A percentile compares a stretch with the other conserved stretches of the same genome.
Conservation (phyloP, 2,113 vertebrate species). For the Fregata magnificens region DNA sequence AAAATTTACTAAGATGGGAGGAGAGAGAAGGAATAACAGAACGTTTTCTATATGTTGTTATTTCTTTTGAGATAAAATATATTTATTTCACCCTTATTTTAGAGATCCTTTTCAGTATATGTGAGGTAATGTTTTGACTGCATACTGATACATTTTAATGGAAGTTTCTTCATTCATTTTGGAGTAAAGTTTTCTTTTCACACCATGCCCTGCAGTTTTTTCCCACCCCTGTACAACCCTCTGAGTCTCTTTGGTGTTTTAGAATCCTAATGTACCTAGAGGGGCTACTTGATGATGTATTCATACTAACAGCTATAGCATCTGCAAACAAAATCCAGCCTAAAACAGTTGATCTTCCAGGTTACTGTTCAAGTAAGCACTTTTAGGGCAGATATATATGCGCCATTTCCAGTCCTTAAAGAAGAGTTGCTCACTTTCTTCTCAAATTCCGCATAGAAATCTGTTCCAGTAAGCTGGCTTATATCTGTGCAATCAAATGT, state of each 20-base stretch:
- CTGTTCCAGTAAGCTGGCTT: neutral
- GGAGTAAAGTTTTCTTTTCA: neutral
- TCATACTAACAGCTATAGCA: neutral
- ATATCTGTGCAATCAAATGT: neutral
- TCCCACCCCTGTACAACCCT: neutral
- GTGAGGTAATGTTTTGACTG: neutral
- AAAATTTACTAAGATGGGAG: neutral
- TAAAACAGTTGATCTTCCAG: neutral
- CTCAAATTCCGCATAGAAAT: neutral
- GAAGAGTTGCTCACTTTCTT: neutral
- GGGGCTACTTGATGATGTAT: neutral
- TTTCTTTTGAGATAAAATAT: neutral
- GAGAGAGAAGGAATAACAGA: neutral
- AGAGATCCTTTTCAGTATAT: neutral
- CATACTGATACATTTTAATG: neutral
- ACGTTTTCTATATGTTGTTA: neutral
- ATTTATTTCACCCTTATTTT: neutral
- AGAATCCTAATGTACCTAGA: neutral
- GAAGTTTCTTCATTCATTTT: neutral
- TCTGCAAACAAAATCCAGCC: neutral
- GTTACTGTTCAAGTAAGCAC: neutral
- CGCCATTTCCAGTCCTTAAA: neutral
- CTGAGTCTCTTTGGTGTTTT: neutral
- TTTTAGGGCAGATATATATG: neutral
- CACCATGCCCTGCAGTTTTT: neutral